phyloP scores from a whole-genome alignment of 2,113 vertebrate genomes.

The Leptodactylus fuscus region DNA sequence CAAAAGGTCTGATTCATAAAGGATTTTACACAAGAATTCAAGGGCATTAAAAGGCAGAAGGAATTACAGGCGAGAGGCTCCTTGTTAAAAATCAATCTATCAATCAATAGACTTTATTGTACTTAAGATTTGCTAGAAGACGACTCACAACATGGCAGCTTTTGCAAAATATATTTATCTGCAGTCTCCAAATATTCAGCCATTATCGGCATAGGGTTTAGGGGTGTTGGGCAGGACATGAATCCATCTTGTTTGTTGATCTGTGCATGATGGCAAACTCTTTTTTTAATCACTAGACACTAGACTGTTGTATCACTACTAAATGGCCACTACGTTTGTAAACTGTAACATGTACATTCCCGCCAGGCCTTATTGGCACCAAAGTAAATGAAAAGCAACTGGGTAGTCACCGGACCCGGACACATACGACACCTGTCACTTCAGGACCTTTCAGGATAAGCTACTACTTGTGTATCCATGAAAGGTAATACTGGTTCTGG shows the following conservation, averaged over 20 bases:
- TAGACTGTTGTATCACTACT: neutral
- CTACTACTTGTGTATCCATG: too few relatives aligned
- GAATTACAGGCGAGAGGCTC: conserved; percentile 55
- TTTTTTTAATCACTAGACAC: neutral
- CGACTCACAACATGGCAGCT: conserved; percentile 21
- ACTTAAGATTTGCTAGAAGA: conserved; percentile 47
- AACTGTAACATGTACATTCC: too few relatives aligned
- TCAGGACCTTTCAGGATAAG: too few relatives aligned
- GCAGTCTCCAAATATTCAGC: neutral
- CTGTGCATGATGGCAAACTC: neutral
- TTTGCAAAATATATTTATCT: conserved; percentile 16
- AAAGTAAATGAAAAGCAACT: neutral
- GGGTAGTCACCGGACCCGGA: too few relatives aligned
- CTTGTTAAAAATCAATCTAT: conserved; percentile 61
- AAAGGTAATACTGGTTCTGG: too few relatives aligned
- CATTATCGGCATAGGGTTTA: neutral
- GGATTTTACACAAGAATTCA: conserved; percentile 60
- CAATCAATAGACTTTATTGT: conserved; percentile 61
- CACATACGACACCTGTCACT: too few relatives aligned
- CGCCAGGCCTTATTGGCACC: neutral
- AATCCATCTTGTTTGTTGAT: neutral
- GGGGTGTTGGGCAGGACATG: neutral
- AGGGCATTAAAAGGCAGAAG: conserved; percentile 60
- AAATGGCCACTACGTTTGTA: neutral
- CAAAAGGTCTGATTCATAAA: conserved; percentile 62